Evolutionary conservation across 1,140 invertebrate species (phyloP), one percentile per base, ranked within the genome.

Genomic region (Eriosoma lanigerum): DNA sequence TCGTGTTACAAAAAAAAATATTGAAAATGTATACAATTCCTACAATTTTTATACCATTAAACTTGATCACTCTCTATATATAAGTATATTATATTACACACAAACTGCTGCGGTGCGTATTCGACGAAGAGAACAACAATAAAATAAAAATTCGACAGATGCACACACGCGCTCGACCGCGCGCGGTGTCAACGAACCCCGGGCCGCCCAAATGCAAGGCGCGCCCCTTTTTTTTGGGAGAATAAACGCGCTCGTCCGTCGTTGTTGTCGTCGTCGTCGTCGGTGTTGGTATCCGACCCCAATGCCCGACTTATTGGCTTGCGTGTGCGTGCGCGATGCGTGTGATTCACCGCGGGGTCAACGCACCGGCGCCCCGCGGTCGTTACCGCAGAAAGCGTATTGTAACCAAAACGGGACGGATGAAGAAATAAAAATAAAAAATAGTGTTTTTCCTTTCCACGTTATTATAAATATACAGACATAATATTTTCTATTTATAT

Each of bases 111-210:
- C 32, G 32, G 32, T 52, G 68, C 48, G 68, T 52, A 52, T 72
- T 50, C 48, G 46, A 52, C 68, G 68, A 52, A 46, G 19, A 3
- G 44, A 72, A 72, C 48, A 66, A 66, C 64, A 72, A 52, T 72
- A 72, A 50, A 52, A 72, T 29, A 52, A 52, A 72, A 72, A 72
- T 72, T 72, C 68, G 68, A 46, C 68, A 72, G 72, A 75, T 75
- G 50, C 54, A 56, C 72, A 52, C 56, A 29, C 38, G 21, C 56
- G 24, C 56, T 17, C 38, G 44, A 15, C 21, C 38, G 72, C 32
- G 56, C 48, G 50, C 72, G n/a, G 75, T 78, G 75, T 78, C 75
- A 78, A 78, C 56, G 75, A 78, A 78, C 75, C 75, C 56, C 24
- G 56, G 38, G 13, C 72, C 72, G n/a, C 5, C 56, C 75, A 62